Percentiles rank a stretch among this genome's conserved stretches.
Evolutionary conservation across 2,888 invertebrate genomes (phyloP).

Genomic region (Drosophila maculinotata): DNA sequence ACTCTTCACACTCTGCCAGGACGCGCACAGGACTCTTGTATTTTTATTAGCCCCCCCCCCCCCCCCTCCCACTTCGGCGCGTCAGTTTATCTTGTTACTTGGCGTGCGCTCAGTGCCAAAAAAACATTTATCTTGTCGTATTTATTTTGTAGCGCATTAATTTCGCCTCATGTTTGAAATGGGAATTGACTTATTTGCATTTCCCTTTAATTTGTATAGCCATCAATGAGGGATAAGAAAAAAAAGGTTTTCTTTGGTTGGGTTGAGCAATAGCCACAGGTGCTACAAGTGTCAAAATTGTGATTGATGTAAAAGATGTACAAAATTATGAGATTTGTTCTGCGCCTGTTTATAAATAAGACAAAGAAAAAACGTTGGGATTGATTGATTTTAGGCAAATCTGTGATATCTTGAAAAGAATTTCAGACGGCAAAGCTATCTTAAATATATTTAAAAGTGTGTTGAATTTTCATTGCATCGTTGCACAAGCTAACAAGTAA

Average conservation of each 20-base stretch:
- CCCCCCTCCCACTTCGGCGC: background rate
- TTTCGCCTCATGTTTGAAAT: slow-evolving; percentile 67
- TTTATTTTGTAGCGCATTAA: slow-evolving; percentile 76
- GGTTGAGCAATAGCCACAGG: slow-evolving; percentile 56
- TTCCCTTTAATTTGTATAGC: slow-evolving; percentile 65
- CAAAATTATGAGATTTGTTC: slow-evolving; percentile 61
- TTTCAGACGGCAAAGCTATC: too few relatives aligned
- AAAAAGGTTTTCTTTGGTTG: background rate
- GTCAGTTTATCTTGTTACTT: slow-evolving; percentile 62
- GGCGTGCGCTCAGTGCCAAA: slow-evolving; percentile 47
- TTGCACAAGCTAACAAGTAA: background rate
- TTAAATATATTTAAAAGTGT: background rate
- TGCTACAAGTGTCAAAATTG: slow-evolving; percentile 61
- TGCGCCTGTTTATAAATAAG: slow-evolving; percentile 21
- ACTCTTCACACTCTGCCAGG: slow-evolving; percentile 62
- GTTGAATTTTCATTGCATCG: too few relatives aligned
- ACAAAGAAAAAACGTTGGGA: background rate
- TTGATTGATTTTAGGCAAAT: slow-evolving; percentile 46
- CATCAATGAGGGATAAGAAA: slow-evolving; percentile 45
- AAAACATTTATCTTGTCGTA: slow-evolving; percentile 78
- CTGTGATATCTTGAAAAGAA: background rate
- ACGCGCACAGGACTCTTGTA: slow-evolving; percentile 63
- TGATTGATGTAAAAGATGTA: slow-evolving; percentile 62
- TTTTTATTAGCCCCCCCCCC: slow-evolving; percentile 66
- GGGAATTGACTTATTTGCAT: slow-evolving; percentile 79